Conservation (phyloP, 2,888 invertebrate species). For the Drosophila subsilvestris region DNA sequence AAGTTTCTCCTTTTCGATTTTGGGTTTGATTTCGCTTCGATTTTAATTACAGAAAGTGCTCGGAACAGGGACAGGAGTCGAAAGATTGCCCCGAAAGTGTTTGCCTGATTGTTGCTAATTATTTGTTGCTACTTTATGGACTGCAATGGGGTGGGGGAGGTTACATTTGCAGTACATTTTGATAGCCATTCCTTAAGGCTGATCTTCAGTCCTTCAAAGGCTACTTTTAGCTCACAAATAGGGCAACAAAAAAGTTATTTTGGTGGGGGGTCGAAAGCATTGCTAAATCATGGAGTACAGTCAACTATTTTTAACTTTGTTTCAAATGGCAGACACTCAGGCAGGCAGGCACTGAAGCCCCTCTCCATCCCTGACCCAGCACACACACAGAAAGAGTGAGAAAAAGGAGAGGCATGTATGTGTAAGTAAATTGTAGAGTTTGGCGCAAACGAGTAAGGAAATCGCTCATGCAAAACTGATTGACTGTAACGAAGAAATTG, state of each 20-base stretch:
- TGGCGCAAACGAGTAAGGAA: conserved; percentile 78
- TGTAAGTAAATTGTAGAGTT: conserved; percentile 74
- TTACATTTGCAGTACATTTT: no score
- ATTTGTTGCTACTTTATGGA: background rate
- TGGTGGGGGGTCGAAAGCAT: conserved; percentile 6
- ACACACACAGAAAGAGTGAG: background rate
- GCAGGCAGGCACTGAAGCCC: conserved; percentile 6
- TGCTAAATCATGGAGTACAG: conserved; percentile 41
- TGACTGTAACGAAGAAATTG: conserved; percentile 77
- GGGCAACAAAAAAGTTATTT: conserved; percentile 14
- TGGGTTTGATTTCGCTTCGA: conserved; percentile 36
- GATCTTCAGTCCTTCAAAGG: background rate
- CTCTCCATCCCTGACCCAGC: conserved; percentile 9
- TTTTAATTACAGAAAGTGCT: conserved; percentile 73
- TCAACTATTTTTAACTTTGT: conserved; percentile 32
- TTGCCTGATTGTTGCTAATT: conserved; percentile 9
- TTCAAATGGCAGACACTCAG: conserved; percentile 7
- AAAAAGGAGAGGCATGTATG: conserved; percentile 6
- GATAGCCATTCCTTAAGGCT: no score
- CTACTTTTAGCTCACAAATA: conserved; percentile 9
- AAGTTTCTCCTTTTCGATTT: conserved; percentile 41
- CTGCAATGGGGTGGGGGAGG: background rate
- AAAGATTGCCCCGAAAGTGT: conserved; percentile 15
- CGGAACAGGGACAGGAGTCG: conserved; percentile 23
- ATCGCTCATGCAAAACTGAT: conserved; percentile 78